These are phyloP conservation scores for Sorex fumeus DNA, from an alignment of 2,113 vertebrate genomes.

Conservation along the genomic window DNA sequence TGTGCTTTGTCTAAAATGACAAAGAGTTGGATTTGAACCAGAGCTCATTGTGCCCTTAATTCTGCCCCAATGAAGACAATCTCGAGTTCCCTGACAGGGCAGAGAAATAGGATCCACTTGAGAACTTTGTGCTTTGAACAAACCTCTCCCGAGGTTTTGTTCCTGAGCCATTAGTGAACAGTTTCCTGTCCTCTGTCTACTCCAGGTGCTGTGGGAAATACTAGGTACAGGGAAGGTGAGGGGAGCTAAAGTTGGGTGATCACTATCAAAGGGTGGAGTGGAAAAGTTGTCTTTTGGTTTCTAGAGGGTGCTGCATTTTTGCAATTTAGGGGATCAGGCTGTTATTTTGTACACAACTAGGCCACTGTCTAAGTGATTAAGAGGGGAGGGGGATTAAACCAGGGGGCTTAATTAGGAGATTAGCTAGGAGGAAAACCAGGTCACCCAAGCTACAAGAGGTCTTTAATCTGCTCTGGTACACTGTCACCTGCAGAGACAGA, in stretches of 20 bases:
- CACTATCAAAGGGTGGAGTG: background rate
- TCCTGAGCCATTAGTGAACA: background rate
- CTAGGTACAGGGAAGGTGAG: background rate
- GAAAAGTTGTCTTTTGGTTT: conserved; percentile 26
- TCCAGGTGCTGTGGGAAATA: too few species aligned
- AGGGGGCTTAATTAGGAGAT: conserved; percentile 75
- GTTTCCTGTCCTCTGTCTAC: background rate
- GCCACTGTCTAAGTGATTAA: conserved; percentile 77
- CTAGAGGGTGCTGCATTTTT: conserved; percentile 16
- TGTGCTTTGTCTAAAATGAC: fast-evolving
- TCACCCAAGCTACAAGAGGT: background rate
- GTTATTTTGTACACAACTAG: conserved; percentile 68
- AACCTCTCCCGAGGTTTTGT: background rate
- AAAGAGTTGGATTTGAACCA: background rate
- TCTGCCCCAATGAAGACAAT: background rate
- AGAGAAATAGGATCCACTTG: fast-evolving
- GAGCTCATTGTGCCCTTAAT: background rate
- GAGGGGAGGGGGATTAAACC: background rate
- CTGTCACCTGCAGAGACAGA: background rate
- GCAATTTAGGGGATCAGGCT: conserved; percentile 56
- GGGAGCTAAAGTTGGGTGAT: fast-evolving
- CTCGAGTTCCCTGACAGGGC: fast-evolving
- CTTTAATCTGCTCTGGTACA: conserved; percentile 66
- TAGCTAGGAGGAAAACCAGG: conserved; percentile 71
- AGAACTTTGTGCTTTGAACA: background rate